These are phyloP conservation scores for Addax nasomaculatus DNA, from an alignment of 2,113 vertebrate genomes.

Conservation along the genomic window DNA sequence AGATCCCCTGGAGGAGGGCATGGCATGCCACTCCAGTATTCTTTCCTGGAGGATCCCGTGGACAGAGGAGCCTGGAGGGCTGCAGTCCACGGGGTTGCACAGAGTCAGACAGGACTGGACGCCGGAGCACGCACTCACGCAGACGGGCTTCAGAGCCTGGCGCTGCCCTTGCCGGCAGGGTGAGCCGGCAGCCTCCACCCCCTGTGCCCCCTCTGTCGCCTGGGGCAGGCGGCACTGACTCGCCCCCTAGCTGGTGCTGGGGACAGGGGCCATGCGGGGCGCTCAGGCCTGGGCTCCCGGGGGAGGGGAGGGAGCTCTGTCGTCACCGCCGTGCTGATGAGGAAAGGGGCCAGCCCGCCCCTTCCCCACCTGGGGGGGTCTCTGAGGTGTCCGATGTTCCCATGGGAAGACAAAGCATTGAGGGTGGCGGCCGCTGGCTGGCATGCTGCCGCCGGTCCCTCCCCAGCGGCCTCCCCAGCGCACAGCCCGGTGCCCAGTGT, in stretches of 20 bases:
- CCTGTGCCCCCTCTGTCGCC: too few relatives aligned
- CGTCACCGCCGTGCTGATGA: fast-evolving
- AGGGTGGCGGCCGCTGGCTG: not conserved
- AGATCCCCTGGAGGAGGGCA: not conserved
- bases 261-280: fast-evolving
- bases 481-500: not conserved
- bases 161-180: fast-evolving
- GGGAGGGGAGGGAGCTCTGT: fast-evolving
- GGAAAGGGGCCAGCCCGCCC: not conserved
- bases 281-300: fast-evolving
- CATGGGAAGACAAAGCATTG: fast-evolving
- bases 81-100: fast-evolving
- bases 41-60: not conserved
- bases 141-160: fast-evolving
- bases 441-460: not conserved
- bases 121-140: fast-evolving
- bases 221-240: fast-evolving
- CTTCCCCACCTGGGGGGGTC: too few relatives aligned
- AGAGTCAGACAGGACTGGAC: not conserved
- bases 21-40: not conserved
- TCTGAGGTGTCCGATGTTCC: not conserved
- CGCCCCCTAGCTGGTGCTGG: not conserved
- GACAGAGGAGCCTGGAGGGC: not conserved
- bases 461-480: too few relatives aligned
- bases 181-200: fast-evolving